Evolutionary conservation across 1,140 invertebrate species (phyloP).

Genomic region (Myzus persicae): DNA sequence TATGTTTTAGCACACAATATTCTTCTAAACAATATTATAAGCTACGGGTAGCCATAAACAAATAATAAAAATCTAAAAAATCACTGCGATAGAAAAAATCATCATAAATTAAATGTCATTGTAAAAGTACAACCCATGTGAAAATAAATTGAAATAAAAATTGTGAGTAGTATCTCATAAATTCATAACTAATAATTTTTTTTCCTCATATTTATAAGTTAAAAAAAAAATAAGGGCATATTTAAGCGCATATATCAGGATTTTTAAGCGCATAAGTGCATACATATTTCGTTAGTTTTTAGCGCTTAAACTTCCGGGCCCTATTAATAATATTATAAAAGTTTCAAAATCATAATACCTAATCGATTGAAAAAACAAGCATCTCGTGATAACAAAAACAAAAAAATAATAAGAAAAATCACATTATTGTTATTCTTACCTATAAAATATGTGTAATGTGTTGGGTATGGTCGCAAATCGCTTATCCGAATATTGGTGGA

Average conservation of each 20-base stretch:
- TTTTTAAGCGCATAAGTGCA: no score
- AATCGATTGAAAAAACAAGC: neutral
- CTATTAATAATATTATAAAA: neutral
- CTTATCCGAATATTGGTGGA: neutral
- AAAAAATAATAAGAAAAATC: neutral
- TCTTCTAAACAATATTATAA: neutral
- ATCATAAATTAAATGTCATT: neutral
- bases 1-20: fast-evolving
- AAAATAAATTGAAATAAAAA: no score
- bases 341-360: neutral
- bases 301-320: no score
- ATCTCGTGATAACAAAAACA: neutral
- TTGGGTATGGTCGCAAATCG: neutral
- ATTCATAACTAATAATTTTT: no score
- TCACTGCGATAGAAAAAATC: neutral
- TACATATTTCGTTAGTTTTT: no score
- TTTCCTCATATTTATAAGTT: no score
- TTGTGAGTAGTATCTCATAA: no score
- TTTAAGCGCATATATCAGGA: no score
- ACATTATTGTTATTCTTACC: neutral
- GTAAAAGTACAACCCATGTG: neutral
- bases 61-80: neutral
- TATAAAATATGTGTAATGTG: neutral
- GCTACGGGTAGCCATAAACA: neutral
- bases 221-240: no score